Evolutionary conservation across 1,140 invertebrate species (phyloP).

Genomic region (Chionoecetes opilio): DNA sequence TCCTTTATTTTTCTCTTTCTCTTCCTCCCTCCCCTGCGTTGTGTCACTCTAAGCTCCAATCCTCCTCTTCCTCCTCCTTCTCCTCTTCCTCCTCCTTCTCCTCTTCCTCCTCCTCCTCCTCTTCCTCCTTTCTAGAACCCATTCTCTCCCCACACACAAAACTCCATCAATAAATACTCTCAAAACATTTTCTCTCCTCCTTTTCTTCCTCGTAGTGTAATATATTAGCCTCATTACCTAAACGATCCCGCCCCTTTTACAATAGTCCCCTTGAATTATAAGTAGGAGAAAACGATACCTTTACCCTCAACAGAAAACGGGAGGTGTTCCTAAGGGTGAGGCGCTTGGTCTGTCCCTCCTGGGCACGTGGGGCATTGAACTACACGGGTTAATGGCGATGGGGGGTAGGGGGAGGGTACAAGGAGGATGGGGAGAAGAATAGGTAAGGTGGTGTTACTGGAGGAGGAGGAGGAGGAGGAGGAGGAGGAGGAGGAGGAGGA

Average conservation of each 20-base stretch:
- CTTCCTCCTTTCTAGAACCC: neutral
- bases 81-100: neutral
- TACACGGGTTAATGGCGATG: neutral
- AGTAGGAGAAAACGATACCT: neutral
- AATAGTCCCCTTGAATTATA: neutral
- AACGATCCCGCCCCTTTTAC: neutral
- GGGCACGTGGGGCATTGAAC: slow-evolving; percentile 13
- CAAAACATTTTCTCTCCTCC: no score
- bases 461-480: neutral
- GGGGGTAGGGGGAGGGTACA: neutral
- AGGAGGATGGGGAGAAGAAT: neutral
- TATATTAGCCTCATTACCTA: neutral
- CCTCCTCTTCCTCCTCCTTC: no score
- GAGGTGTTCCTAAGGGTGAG: neutral
- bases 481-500: neutral
- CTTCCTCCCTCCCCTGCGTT: no score
- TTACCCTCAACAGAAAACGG: neutral
- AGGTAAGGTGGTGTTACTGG: neutral
- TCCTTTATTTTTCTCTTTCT: no score
- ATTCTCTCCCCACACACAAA: no score
- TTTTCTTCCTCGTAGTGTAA: no score
- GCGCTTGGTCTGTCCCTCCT: neutral
- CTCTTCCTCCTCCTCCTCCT: neutral
- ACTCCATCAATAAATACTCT: no score
- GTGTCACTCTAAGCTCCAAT: no score